Conservation (phyloP, 2,113 vertebrate species). For the Tursiops truncatus region DNA sequence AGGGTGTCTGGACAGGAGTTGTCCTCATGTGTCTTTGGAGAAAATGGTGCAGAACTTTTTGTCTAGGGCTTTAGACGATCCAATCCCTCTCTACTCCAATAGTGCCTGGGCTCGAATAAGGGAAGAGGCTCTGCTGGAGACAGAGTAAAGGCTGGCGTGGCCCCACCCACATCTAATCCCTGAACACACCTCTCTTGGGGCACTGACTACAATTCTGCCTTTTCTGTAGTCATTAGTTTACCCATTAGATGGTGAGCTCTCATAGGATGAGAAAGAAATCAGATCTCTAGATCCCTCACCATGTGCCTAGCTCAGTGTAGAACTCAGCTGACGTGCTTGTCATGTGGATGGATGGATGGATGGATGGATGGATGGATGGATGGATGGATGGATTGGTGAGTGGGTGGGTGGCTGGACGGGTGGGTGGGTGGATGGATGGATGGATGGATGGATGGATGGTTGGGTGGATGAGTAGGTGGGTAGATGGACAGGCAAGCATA, state of each 20-base stretch:
- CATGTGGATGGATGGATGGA: background rate
- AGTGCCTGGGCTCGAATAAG: background rate
- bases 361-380: background rate
- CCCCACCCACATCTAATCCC: background rate
- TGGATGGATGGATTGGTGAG: background rate
- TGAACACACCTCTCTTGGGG: background rate
- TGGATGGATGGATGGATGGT: background rate
- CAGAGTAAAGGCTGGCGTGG: background rate
- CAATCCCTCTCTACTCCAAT: background rate
- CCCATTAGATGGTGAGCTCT: background rate
- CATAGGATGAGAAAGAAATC: background rate
- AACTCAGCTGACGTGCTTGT: slow-evolving; percentile 16
- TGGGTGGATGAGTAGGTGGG: background rate
- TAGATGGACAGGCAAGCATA: background rate
- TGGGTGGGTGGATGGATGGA: background rate
- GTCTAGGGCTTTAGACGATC: background rate
- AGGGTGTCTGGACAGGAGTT: background rate
- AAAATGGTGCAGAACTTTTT: background rate
- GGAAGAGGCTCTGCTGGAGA: background rate
- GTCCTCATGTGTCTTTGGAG: background rate
- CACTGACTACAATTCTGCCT: background rate
- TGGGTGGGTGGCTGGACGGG: background rate
- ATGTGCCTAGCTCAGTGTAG: background rate
- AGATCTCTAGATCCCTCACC: background rate
- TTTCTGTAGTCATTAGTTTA: background rate